phyloP scores from a whole-genome alignment of 2,797 vertebrate species.

The Setipinna tenuifilis region DNA sequence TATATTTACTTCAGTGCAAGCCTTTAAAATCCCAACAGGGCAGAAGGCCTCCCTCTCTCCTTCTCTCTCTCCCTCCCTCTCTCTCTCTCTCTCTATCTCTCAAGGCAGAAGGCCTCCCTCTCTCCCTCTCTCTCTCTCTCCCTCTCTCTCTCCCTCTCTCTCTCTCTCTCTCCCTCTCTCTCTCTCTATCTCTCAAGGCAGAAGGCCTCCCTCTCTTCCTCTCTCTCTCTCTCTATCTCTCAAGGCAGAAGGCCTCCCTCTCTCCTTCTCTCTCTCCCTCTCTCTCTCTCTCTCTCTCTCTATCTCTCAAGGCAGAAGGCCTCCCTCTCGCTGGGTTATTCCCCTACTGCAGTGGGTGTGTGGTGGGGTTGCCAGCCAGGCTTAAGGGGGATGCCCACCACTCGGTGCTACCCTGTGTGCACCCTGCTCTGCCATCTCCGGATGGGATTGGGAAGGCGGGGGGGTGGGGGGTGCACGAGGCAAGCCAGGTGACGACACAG shows the following conservation, averaged over 20 bases:
- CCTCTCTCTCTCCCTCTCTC: background rate
- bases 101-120: too few species aligned
- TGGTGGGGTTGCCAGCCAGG: too few species aligned
- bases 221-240: too few species aligned
- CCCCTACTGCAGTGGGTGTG: too few species aligned
- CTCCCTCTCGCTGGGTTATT: background rate
- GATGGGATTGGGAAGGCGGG: too few species aligned
- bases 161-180: background rate
- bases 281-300: too few species aligned
- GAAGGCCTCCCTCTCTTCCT: background rate
- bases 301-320: background rate
- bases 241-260: conserved; percentile 11
- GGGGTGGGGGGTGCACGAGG: too few species aligned
- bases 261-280: background rate
- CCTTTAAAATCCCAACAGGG: background rate
- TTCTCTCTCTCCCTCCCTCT: background rate
- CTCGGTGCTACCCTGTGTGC: too few species aligned
- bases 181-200: background rate
- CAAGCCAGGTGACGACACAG: too few species aligned
- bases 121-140: background rate
- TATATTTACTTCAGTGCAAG: conserved; percentile 9
- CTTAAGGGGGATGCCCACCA: too few species aligned
- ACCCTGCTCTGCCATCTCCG: too few species aligned
- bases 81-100: background rate
- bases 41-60: conserved; percentile 13